Percentiles rank a stretch among this genome's conserved stretches.
These are phyloP conservation scores for Tychaedon coryphoeus DNA, from an alignment of 2,113 vertebrate species.

Conservation along the genomic window DNA sequence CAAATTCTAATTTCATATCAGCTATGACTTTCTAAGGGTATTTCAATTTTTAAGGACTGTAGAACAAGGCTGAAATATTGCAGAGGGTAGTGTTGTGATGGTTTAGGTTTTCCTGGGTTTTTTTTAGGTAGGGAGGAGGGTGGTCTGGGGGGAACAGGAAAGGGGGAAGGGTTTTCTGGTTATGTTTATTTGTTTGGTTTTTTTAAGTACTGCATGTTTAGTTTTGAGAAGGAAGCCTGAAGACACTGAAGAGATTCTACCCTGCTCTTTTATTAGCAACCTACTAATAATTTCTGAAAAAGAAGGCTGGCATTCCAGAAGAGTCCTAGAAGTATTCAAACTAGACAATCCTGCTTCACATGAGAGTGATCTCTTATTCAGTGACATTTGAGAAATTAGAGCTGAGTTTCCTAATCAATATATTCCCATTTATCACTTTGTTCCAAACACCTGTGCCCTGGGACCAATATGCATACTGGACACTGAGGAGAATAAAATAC, in stretches of 20 bases:
- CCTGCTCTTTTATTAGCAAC: neutral
- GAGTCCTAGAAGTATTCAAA: neutral
- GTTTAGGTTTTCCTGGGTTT: rapidly evolving
- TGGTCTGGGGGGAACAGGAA: too few relatives aligned
- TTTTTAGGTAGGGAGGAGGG: rapidly evolving
- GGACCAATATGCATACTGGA: neutral
- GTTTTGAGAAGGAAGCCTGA: neutral
- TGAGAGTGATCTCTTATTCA: neutral
- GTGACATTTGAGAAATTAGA: slow-evolving; percentile 21
- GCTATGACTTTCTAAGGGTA: neutral
- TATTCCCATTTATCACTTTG: neutral
- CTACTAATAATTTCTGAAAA: neutral
- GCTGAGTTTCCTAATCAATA: neutral
- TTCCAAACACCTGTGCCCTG: neutral
- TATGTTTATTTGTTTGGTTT: neutral
- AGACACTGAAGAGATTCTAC: neutral
- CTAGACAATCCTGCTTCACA: neutral
- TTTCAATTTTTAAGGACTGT: neutral
- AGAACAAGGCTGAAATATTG: neutral
- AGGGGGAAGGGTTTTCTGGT: neutral
- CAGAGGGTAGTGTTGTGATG: neutral
- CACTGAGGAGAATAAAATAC: neutral
- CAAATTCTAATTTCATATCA: neutral
- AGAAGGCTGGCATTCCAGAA: neutral
- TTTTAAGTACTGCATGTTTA: neutral